Base-by-base conservation (phyloP, 2,113 vertebrate genomes). In the Catharus bicknelli region DNA sequence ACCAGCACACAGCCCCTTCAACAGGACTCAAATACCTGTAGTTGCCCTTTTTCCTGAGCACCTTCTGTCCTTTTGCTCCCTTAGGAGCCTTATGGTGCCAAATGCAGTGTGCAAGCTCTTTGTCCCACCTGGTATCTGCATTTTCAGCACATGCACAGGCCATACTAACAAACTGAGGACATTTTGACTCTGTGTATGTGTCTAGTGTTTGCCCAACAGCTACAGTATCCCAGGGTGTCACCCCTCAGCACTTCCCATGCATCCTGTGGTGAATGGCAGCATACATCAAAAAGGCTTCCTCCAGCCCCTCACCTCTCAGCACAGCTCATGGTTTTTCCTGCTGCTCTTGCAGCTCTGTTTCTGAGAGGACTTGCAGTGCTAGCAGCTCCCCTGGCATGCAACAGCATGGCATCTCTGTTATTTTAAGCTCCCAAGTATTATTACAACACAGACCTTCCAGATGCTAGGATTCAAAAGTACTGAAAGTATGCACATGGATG, bases 201-300 rank as follows among this genome's bases (percentile, higher is more conserved):
- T 32, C 4, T 7, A 8, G 26, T 74, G 38, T 59, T 82, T 51
- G 67, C 50, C n/a, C 50, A 72, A 26, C 19, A 45, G 14, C 34
- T 70, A 25, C 2, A 1, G 54, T 21, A 21, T 76, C 16, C 27
- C 66, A 7, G 30, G 5, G 17, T 25, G 9, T 63, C 34, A 29
- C 34, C 21, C 62, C 19, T 58, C 48, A 63, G 62, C 16, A 9
- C 19, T 54, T 59, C 66, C 1, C 1, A 8, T 19, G 34, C 43
- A 42, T n/a, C 27, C 12, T 9, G n/a, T 2, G 0, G 13, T 40
- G 61, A 84, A 58, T 14, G 38, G 27, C 25, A 42, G 14, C 0
- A 0, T 9, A 30, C 20, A 32, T 20, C 50, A 43, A 67, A 75
- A 75, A 25, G 48, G 17, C 26, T 68, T 91, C 47, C 32, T 78